These are phyloP conservation scores for Bilobella aurantiaca DNA, from an alignment of 1,140 invertebrate genomes.

Conservation along the genomic window DNA sequence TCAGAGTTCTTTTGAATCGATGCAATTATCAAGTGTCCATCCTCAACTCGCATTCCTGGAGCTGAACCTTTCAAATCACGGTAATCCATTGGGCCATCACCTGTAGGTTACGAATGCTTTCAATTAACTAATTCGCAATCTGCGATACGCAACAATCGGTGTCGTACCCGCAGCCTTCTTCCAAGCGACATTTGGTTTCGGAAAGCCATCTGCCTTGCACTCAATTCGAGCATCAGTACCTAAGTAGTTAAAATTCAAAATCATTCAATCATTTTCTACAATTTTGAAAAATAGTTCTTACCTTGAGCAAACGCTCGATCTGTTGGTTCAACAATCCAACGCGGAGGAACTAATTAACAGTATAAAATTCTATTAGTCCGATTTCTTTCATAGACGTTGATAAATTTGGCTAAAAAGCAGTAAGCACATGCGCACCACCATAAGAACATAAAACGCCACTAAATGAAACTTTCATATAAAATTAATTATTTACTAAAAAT, in stretches of 20 bases:
- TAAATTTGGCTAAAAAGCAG: conserved; percentile 26
- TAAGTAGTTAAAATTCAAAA: neutral
- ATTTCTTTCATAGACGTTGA: conserved; percentile 3
- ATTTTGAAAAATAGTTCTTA: neutral
- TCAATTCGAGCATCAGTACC: conserved; percentile 68
- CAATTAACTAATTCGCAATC: too few relatives aligned
- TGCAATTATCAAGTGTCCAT: conserved; percentile 75
- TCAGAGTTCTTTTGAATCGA: conserved; percentile 86
- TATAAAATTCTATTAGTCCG: conserved; percentile 18
- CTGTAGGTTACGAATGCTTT: too few relatives aligned
- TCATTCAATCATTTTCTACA: too few relatives aligned
- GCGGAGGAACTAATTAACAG: conserved; percentile 69
- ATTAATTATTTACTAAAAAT: neutral
- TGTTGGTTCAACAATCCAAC: conserved; percentile 90
- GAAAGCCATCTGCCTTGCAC: conserved; percentile 92
- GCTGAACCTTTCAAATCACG: conserved; percentile 80
- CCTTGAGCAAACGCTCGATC: conserved; percentile 88
- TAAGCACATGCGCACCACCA: conserved; percentile 20
- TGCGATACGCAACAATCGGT: too few relatives aligned
- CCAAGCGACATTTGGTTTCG: conserved; percentile 84
- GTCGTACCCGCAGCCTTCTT: conserved; percentile 84
- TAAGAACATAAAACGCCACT: neutral
- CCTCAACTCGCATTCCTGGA: conserved; percentile 77
- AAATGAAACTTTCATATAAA: neutral
- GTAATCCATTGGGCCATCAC: conserved; percentile 79